Evolutionary conservation across 2,888 invertebrate genomes (phyloP), one percentile per base, ranked within the genome.

Genomic region (Torymus auratus): DNA sequence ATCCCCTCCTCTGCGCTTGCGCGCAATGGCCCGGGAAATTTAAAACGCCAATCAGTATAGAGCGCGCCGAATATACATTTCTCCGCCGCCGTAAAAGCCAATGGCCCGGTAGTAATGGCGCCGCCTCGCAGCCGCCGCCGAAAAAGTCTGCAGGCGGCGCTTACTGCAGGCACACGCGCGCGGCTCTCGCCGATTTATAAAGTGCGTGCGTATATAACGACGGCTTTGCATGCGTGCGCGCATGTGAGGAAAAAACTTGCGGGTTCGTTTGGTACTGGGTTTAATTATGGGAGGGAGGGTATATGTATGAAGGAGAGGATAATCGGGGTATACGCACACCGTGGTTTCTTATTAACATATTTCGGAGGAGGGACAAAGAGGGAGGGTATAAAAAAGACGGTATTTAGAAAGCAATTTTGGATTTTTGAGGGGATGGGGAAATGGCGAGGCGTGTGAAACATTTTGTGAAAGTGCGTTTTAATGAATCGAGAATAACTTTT

Each of bases 11-110:
- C 41, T 7, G 1, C 7, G 7, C 41, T 10, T 41, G 41, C 7
- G 41, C 7, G 85, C 87, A 88, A 89, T 88, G 88, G 86, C 82
- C 85, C 87, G 87, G 84, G 86, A 88, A 89, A 89, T 89, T 89
- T 88, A 87, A 87, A 89, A 87, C 85, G 86, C 88, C 88, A 89
- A 88, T 89, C 88, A 89, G 86, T 84, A 41, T 41, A 84, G 83
- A 87, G 85, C 87, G 86, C 87, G 85, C 84, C 86, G 86, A 85
- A 88, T 87, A 88, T 87, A 87, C 84, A 86, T 87, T 87, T 86
- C 67, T 52, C 86, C 87, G 86, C 84, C 84, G 85, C 85, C 87
- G 85, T 89, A 88, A 89, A 88, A 89, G 84, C 86, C 87, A 89
- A 89, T 88, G 89, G 86, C 83, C 86, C 88, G 88, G 85, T 86